phyloP scores from a whole-genome alignment of 2,113 vertebrate genomes.

The Ondatra zibethicus region DNA sequence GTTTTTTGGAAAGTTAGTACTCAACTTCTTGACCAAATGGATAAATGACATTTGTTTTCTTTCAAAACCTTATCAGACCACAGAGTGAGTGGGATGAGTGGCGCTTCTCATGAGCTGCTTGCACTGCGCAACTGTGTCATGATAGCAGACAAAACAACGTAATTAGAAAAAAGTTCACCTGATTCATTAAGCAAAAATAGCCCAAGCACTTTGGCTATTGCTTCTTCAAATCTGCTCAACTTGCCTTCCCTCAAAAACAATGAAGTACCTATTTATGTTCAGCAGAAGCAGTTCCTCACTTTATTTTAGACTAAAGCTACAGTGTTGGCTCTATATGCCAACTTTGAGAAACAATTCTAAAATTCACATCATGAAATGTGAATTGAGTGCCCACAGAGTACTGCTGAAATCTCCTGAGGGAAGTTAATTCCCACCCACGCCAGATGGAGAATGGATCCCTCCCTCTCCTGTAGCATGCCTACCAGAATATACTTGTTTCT shows the following conservation, averaged over 20 bases:
- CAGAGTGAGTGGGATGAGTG: background rate
- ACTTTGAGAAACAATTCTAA: slow-evolving; percentile 68
- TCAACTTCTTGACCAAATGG: background rate
- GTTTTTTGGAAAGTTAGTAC: background rate
- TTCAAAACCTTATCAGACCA: background rate
- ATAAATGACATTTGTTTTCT: slow-evolving; percentile 15
- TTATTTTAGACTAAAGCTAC: slow-evolving; percentile 54
- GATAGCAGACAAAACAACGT: background rate
- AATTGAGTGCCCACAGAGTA: slow-evolving; percentile 55
- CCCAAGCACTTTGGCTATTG: background rate
- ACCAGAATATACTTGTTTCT: slow-evolving; percentile 31
- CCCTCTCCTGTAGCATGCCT: background rate
- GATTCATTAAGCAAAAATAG: slow-evolving; percentile 55
- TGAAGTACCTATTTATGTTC: slow-evolving; percentile 33
- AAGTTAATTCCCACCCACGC: background rate
- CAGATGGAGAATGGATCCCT: slow-evolving; percentile 44
- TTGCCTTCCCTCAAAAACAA: slow-evolving; percentile 25
- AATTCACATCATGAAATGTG: slow-evolving; percentile 60
- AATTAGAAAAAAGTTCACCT: background rate
- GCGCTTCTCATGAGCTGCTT: background rate
- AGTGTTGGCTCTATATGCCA: slow-evolving; percentile 57
- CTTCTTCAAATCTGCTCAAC: background rate
- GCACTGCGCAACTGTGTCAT: background rate
- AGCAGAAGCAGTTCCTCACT: slow-evolving; percentile 42
- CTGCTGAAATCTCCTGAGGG: slow-evolving; percentile 64